These are phyloP conservation scores for Brevipalpus yothersi DNA, from an alignment of 1,140 invertebrate species.

Conservation along the genomic window DNA sequence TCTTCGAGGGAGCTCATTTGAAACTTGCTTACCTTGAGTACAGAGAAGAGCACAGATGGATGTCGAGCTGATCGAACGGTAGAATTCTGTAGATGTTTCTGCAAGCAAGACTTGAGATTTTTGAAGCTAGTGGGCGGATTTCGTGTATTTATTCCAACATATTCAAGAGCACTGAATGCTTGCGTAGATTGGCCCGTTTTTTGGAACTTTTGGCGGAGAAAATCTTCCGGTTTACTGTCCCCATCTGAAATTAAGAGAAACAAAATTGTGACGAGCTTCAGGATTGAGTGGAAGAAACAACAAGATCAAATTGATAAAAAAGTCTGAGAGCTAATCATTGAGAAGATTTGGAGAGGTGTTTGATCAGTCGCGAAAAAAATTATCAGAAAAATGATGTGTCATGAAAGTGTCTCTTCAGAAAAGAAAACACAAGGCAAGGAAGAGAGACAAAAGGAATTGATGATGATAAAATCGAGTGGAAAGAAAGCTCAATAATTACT, in stretches of 20 bases:
- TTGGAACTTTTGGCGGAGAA: conserved; percentile 34
- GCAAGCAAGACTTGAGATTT: conserved; percentile 24
- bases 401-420: not conserved
- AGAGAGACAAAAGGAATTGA: too few species aligned
- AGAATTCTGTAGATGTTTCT: conserved; percentile 35
- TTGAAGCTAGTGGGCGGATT: conserved; percentile 29
- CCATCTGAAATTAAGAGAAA: conserved; percentile 19
- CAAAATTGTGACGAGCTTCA: not conserved
- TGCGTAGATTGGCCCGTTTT: conserved; percentile 35
- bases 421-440: not conserved
- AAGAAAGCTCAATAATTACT: conserved; percentile 19
- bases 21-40: conserved; percentile 28
- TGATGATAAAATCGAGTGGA: conserved; percentile 14
- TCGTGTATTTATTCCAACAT: conserved; percentile 34
- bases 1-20: not conserved
- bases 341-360: not conserved
- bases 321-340: not conserved
- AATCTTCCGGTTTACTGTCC: conserved; percentile 35
- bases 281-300: too few species aligned
- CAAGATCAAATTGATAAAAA: too few species aligned
- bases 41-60: conserved; percentile 35
- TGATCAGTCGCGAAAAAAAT: not conserved
- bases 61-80: conserved; percentile 37
- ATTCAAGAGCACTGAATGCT: conserved; percentile 43
- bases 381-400: not conserved